Evolutionary conservation across 2,888 invertebrate species (phyloP), one percentile per base, ranked within the genome.

Genomic region (Strigamia maritima): DNA sequence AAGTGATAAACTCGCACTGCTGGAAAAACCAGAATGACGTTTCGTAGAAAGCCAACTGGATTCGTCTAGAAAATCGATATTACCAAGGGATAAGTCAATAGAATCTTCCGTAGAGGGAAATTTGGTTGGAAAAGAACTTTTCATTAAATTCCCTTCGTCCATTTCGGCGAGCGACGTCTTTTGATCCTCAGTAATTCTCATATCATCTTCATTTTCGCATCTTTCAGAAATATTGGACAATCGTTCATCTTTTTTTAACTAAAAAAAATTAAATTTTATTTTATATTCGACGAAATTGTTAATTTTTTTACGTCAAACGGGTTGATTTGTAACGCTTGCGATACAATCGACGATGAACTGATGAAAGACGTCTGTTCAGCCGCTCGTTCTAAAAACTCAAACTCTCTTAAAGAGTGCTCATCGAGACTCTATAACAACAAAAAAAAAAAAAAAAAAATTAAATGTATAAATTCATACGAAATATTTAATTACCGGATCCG

Each of bases 361-460:
- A 90, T 90, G 82, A 94, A 92, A 84, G 92, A 92, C 26, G 92
- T 91, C 75, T 90, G 88, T 6, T 81, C 83, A 6, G 91, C 91
- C 85, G 92, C 92, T 83, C 91, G 90, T 86, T 94, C 94, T 44
- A 94, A 86, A 7, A 92, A 85, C 84, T 94, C 93, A 86, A 94
- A 94, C 83, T 93, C 89, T 80, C 90, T 89, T 81, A 93, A 88
- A n/a, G 44, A 44, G 14, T 44, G 14, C 0, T 60, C 60, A 22
- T 19, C 24, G 0, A 24, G 4, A 60, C 60, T 60, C 60, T 60
- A n/a, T 19, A 60, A 60, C 3, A 19, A 0, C 1, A 24, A 19
- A 60, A 19, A 60, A 24, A 60, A 24, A 60, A 24, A 60, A 60
- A 49, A 49, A 49, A 10, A 7, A 49, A 49, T 0, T 10, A 49